Evolutionary conservation across 2,888 invertebrate species (phyloP).

Genomic region (Lasioglossum oenotherae): DNA sequence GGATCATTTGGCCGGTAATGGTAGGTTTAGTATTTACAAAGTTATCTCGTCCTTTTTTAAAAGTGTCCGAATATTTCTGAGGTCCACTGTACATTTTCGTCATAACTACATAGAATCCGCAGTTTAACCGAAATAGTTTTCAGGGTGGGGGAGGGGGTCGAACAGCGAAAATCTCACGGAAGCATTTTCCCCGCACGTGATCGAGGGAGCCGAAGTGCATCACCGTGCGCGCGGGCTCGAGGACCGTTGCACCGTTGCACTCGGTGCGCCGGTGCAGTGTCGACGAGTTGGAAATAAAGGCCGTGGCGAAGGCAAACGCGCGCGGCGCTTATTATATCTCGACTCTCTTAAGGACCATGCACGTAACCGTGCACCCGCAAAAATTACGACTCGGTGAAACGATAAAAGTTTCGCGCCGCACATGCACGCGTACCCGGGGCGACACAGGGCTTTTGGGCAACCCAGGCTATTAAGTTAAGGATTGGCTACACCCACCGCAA

Average conservation of each 20-base stretch:
- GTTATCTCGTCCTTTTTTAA: too few species aligned
- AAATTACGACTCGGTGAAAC: constrained; percentile 76
- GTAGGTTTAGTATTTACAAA: too few species aligned
- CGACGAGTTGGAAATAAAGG: constrained; percentile 54
- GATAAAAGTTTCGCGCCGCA: constrained; percentile 75
- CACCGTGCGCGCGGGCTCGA: not conserved
- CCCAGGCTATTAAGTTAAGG: constrained; percentile 78
- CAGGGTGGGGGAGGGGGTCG: too few species aligned
- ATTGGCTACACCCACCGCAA: constrained; percentile 79
- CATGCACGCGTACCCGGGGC: constrained; percentile 57
- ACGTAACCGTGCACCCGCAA: constrained; percentile 65
- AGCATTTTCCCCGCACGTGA: not conserved
- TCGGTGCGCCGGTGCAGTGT: constrained; percentile 9
- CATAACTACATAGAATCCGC: not conserved
- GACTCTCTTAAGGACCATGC: constrained; percentile 50
- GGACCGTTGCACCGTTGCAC: not conserved
- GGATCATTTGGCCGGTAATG: too few species aligned
- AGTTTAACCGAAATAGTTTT: not conserved
- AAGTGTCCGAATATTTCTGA: too few species aligned
- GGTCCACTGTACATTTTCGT: not conserved
- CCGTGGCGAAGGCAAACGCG: constrained; percentile 19
- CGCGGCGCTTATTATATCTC: constrained; percentile 62
- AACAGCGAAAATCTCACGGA: not conserved
- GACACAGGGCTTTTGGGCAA: constrained; percentile 76
- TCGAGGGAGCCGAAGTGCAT: not conserved